These are phyloP conservation scores for Pollenia angustigena DNA, from an alignment of 2,888 invertebrate species.

Conservation along the genomic window DNA sequence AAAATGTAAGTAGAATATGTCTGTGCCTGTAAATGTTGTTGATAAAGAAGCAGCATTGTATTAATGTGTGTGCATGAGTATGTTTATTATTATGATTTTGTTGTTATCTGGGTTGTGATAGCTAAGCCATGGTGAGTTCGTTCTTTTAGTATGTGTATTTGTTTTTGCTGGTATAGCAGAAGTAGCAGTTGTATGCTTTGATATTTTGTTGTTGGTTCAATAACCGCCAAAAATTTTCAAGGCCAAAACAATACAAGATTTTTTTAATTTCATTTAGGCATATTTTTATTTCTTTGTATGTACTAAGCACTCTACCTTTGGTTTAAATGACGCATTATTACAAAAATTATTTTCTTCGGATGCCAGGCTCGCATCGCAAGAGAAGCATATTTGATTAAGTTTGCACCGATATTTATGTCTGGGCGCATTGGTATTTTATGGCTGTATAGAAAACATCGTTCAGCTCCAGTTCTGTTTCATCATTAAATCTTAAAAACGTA, in stretches of 20 bases:
- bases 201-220: slow-evolving; percentile 82
- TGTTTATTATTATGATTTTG: slow-evolving; percentile 40
- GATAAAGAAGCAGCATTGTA: slow-evolving; percentile 55
- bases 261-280: slow-evolving; percentile 48
- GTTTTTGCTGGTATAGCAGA: slow-evolving; percentile 8
- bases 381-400: too few species aligned
- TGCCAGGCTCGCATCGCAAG: too few species aligned
- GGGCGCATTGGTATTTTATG: too few species aligned
- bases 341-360: too few species aligned
- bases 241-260: slow-evolving; percentile 82
- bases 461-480: too few species aligned
- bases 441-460: too few species aligned
- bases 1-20: slow-evolving; percentile 15
- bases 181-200: slow-evolving; percentile 23
- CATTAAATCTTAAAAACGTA: too few species aligned
- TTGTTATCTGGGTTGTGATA: slow-evolving; percentile 42
- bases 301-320: slow-evolving; percentile 21
- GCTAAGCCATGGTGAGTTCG: slow-evolving; percentile 51
- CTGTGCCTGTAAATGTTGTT: slow-evolving; percentile 5
- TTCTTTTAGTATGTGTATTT: slow-evolving; percentile 33
- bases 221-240: slow-evolving; percentile 83
- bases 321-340: too few species aligned
- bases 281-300: slow-evolving; percentile 29
- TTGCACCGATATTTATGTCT: too few species aligned
- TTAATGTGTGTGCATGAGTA: slow-evolving; percentile 7